Percentiles rank a stretch among this genome's conserved stretches.
Conservation (phyloP, 2,888 invertebrate genomes). For the Harmothoe impar region DNA sequence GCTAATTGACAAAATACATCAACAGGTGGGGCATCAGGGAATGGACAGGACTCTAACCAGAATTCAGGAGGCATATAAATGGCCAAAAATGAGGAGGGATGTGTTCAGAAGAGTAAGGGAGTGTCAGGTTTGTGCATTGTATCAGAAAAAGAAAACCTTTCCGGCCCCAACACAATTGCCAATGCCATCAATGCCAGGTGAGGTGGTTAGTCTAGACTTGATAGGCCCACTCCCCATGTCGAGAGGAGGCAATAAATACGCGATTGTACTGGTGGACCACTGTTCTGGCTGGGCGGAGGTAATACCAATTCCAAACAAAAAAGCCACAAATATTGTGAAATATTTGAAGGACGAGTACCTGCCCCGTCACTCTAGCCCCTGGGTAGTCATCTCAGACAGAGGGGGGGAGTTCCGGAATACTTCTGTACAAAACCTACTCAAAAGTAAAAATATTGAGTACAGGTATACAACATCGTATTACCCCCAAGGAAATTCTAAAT, state of each 20-base stretch:
- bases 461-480: not conserved
- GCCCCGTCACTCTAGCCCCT: slow-evolving; percentile 40
- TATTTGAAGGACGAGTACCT: slow-evolving; percentile 6
- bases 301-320: slow-evolving; percentile 27
- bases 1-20: not conserved
- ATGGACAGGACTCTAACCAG: slow-evolving; percentile 30
- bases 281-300: slow-evolving; percentile 61
- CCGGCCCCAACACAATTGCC: slow-evolving; percentile 26
- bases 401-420: not conserved
- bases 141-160: not conserved
- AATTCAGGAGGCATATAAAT: slow-evolving; percentile 44
- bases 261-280: slow-evolving; percentile 23
- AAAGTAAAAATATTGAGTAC: not conserved
- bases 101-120: not conserved
- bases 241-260: not conserved
- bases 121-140: not conserved
- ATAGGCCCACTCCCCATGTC: slow-evolving; percentile 36
- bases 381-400: slow-evolving; percentile 38
- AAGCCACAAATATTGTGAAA: not conserved
- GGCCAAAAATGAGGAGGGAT: slow-evolving; percentile 35
- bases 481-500: not conserved
- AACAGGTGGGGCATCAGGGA: slow-evolving; percentile 21
- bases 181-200: not conserved
- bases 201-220: slow-evolving; percentile 53
- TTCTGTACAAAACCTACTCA: not conserved